Evolutionary conservation across 2,888 invertebrate species (phyloP).

Genomic region (Epistrophella euchroma): DNA sequence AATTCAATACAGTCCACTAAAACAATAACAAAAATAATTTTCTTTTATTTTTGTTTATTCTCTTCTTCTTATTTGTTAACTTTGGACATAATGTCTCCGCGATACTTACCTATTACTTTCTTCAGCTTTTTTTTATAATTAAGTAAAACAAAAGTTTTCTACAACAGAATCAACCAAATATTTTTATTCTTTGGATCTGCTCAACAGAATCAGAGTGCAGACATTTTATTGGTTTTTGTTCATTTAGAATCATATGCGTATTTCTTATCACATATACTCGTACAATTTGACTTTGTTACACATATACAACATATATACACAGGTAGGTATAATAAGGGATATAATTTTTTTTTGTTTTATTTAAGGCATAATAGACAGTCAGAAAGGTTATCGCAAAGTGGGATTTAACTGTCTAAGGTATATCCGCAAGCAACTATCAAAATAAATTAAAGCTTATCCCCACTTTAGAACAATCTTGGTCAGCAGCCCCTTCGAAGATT

Average conservation of each 20-base stretch:
- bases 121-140: not conserved
- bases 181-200: not conserved
- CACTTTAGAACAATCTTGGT: conserved; percentile 76
- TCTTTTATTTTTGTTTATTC: no score
- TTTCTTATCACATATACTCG: conserved; percentile 13
- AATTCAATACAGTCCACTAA: no score
- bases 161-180: conserved; percentile 11
- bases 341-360: not conserved
- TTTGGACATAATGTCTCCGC: no score
- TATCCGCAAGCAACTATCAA: not conserved
- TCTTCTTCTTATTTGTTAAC: no score
- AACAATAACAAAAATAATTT: no score
- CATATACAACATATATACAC: not conserved
- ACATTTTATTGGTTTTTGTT: not conserved
- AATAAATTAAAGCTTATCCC: not conserved
- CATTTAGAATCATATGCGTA: conserved; percentile 13
- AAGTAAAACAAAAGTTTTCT: conserved; percentile 1
- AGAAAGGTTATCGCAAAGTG: conserved; percentile 42
- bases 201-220: not conserved
- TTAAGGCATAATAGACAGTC: conserved; percentile 41
- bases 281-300: conserved; percentile 12
- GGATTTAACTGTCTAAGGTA: not conserved
- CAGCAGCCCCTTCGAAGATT: conserved; percentile 85
- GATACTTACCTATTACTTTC: not conserved
- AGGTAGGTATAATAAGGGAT: conserved; percentile 6